Evolutionary conservation across 1,140 invertebrate species (phyloP).

Genomic region (Zaprionus taronus): DNA sequence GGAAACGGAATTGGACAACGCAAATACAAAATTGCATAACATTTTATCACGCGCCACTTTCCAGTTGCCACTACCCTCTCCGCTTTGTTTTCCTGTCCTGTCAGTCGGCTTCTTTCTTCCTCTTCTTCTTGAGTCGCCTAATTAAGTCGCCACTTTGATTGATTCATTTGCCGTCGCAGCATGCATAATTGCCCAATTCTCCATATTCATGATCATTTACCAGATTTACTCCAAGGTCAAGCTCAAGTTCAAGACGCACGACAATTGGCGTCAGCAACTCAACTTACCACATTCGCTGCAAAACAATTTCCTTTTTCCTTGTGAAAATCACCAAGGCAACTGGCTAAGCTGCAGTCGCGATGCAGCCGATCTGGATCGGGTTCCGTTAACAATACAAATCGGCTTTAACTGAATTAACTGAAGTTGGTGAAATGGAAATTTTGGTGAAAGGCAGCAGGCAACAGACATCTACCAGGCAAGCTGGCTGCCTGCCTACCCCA

Average conservation of each 20-base stretch:
- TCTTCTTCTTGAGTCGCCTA: not conserved
- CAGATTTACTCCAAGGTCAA: constrained; percentile 71
- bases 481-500: constrained; percentile 31
- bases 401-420: constrained; percentile 16
- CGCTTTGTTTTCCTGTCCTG: constrained; percentile 49
- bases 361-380: constrained; percentile 34
- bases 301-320: constrained; percentile 69
- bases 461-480: constrained; percentile 3
- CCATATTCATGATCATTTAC: constrained; percentile 22
- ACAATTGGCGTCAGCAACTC: constrained; percentile 43
- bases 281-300: constrained; percentile 12
- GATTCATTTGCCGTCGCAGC: constrained; percentile 29
- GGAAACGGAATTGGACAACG: constrained; percentile 35
- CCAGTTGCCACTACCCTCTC: constrained; percentile 31
- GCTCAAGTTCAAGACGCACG: constrained; percentile 74
- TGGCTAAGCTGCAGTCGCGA: constrained; percentile 30
- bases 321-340: constrained; percentile 40
- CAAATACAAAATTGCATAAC: constrained; percentile 66
- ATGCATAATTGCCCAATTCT: constrained; percentile 52
- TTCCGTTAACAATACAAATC: constrained; percentile 49
- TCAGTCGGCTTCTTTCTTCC: constrained; percentile 2
- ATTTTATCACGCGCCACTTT: constrained; percentile 64
- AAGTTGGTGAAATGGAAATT: constrained; percentile 45
- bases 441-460: constrained; percentile 62
- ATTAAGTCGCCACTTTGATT: constrained; percentile 42